A percentile compares a stretch with the other conserved stretches of the same genome.
These are phyloP conservation scores for Peromyscus californicus DNA, from an alignment of 2,113 vertebrate species.

Conservation along the genomic window DNA sequence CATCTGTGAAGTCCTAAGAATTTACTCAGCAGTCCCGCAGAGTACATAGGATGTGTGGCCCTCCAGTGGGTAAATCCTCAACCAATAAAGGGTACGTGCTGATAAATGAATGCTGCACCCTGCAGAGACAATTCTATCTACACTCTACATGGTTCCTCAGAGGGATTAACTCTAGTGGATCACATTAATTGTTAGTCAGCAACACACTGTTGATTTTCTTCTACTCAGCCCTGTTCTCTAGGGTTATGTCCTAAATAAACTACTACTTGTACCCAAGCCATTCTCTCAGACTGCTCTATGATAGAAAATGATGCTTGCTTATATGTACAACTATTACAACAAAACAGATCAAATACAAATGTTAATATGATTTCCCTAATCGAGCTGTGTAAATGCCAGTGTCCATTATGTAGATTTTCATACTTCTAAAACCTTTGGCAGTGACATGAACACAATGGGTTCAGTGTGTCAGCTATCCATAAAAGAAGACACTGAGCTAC, in stretches of 20 bases:
- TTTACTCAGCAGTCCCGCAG: background rate
- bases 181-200: background rate
- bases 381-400: background rate
- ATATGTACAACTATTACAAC: background rate
- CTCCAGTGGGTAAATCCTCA: background rate
- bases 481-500: background rate
- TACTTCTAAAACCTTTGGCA: background rate
- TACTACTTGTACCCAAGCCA: background rate
- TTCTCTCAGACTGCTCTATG: background rate
- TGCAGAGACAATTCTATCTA: background rate
- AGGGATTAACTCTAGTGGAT: background rate
- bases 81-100: background rate
- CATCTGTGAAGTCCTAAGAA: background rate
- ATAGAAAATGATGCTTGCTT: background rate
- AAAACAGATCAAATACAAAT: background rate
- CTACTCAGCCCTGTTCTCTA: background rate
- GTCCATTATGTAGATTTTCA: background rate
- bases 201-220: background rate
- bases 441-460: background rate
- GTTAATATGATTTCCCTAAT: background rate
- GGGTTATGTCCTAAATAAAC: background rate
- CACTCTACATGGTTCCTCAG: background rate
- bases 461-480: background rate
- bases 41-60: background rate
- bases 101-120: background rate